Evolutionary conservation across 2,113 vertebrate species (phyloP), one percentile per base, ranked within the genome.

Genomic region (Sapayoa aenigma): DNA sequence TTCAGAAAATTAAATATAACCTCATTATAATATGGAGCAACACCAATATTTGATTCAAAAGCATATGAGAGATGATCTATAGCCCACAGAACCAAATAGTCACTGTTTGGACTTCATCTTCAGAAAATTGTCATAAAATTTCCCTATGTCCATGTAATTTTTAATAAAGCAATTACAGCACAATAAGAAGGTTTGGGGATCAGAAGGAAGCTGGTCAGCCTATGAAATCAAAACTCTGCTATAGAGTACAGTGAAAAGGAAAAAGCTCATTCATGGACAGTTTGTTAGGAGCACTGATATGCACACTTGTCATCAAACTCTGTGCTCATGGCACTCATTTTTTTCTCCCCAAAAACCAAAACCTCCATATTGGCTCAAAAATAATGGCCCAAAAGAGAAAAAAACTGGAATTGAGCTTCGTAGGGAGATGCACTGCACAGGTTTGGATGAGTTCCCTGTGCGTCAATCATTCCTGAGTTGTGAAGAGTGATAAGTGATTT

Each of bases 1-100:
- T 91, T 94, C 91, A 92, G 75, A 97, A 97, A 96, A 97, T 92
- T 18, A 96, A 95, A 91, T 84, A 90, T 58, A 94, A 94, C 67
- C 75, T 47, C 44, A 15, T 60, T 95, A 84, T 72, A 76, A 92
- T 93, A 95, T 23, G 93, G 22, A 78, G 74, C 50, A 93, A 92
- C 35, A 90, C 92, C 93, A 97, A 94, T 94, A 97, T 93, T 85
- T 71, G 92, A 95, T 84, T 95, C 58, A 79, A 77, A 91, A 92
- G 83, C 79, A 90, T 89, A 81, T 69, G 62, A 85, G 91, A 93
- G 53, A 47, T 94, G 71, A 94, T 84, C 76, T 75, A 37, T 22
- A 86, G 83, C 83, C 74, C 92, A 87, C 30, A 67, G 90, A 95
- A 84, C 30, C 55, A 60, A 93, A 52, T 3, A 90, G 84, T 91